Conservation (phyloP, 1,140 invertebrate genomes). For the Cyclargus thomasi region DNA sequence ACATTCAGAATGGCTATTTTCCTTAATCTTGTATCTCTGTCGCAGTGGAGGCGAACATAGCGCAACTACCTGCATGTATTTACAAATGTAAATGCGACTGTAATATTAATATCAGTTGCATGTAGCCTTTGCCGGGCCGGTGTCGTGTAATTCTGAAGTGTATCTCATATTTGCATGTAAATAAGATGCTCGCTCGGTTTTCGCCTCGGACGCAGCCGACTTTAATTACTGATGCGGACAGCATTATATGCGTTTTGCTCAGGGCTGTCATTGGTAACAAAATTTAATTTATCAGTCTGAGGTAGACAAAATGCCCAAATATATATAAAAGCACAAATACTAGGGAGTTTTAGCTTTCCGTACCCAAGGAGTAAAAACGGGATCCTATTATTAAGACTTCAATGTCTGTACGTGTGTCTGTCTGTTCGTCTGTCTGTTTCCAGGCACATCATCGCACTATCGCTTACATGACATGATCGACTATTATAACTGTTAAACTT, state of each 20-base stretch:
- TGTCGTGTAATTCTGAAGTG: constrained; percentile 27
- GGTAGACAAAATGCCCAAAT: too few species aligned
- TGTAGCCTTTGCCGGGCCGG: constrained; percentile 14
- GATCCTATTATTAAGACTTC: too few species aligned
- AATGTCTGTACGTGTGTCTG: too few species aligned
- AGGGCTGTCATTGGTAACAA: not conserved
- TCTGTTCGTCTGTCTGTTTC: too few species aligned
- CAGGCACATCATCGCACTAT: too few species aligned
- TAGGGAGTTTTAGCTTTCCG: too few species aligned
- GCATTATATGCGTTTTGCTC: constrained; percentile 19
- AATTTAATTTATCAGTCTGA: too few species aligned
- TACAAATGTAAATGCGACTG: constrained; percentile 5
- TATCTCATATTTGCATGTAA: constrained; percentile 33
- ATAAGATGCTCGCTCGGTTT: constrained; percentile 28
- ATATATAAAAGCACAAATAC: too few species aligned
- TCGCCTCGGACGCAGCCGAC: constrained; percentile 17
- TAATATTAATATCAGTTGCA: constrained; percentile 8
- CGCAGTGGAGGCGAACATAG: not conserved
- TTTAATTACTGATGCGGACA: constrained; percentile 23
- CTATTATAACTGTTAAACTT: too few species aligned
- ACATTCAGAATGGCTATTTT: not conserved
- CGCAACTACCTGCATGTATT: constrained; percentile 3
- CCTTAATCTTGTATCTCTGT: not conserved
- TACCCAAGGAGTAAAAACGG: too few species aligned
- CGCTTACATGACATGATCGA: too few species aligned